These are phyloP conservation scores for Eristalis arbustorum DNA, from an alignment of 2,888 invertebrate genomes.

Conservation along the genomic window DNA sequence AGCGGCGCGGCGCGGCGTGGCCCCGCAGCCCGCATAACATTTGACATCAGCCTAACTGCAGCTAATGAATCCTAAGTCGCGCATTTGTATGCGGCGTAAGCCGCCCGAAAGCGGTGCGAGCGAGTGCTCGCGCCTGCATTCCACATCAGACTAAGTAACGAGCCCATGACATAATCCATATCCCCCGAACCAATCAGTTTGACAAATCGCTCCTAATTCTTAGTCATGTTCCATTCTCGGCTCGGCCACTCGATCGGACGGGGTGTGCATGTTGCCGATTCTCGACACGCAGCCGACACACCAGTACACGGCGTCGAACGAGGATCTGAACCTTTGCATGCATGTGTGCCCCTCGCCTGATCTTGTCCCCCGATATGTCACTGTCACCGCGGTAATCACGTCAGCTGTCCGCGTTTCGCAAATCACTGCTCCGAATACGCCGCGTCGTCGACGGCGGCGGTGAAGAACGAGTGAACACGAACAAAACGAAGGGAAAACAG, in stretches of 20 bases:
- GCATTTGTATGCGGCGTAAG: slow-evolving; percentile 28
- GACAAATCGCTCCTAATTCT: slow-evolving; percentile 61
- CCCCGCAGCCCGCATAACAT: neutral
- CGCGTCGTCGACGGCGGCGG: neutral
- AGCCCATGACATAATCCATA: slow-evolving; percentile 59
- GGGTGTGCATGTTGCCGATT: slow-evolving; percentile 46
- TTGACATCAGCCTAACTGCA: slow-evolving; percentile 1
- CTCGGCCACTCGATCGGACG: slow-evolving; percentile 29
- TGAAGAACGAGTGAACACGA: slow-evolving; percentile 4
- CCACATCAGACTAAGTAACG: slow-evolving; percentile 45
- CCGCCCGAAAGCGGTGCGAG: neutral
- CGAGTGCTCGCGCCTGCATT: slow-evolving; percentile 38
- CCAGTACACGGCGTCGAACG: slow-evolving; percentile 5
- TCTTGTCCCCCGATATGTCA: slow-evolving; percentile 16
- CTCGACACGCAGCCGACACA: slow-evolving; percentile 33
- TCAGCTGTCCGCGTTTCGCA: slow-evolving; percentile 65
- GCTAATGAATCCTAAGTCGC: slow-evolving; percentile 46
- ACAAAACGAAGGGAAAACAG: slow-evolving; percentile 17
- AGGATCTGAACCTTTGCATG: slow-evolving; percentile 32
- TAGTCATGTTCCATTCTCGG: slow-evolving; percentile 52
- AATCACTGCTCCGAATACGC: slow-evolving; percentile 58
- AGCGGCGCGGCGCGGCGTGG: too few relatives aligned
- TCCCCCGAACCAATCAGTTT: slow-evolving; percentile 55
- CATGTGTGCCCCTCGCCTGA: neutral
- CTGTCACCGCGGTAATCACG: slow-evolving; percentile 51